Evolutionary conservation across 2,888 invertebrate genomes (phyloP), one percentile per base, ranked within the genome.

Genomic region (Diaperis boleti): DNA sequence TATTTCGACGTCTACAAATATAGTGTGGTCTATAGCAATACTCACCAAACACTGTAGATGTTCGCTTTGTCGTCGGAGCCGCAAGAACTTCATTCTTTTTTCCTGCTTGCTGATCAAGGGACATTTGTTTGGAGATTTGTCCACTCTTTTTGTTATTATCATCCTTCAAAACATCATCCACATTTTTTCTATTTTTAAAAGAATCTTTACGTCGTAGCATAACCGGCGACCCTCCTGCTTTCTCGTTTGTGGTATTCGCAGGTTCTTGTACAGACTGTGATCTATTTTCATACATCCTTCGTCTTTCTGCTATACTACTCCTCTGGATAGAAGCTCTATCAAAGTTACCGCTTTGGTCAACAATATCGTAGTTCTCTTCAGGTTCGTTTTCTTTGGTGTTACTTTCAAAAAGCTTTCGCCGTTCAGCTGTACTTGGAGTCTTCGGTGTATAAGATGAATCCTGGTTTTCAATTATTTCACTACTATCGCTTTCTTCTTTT

Each of bases 21-120:
- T n/a, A n/a, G n/a, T n/a, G n/a, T n/a, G n/a, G n/a, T n/a, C n/a
- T n/a, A n/a, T n/a, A n/a, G n/a, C n/a, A n/a, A n/a, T n/a, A n/a
- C 45, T 82, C 78, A 89, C 92, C 93, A 76, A 94, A 94, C 1
- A 94, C 94, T 7, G 94, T 94, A 0, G 93, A 94, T 0, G 92
- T 94, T 71, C 94, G 84, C 74, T 94, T 94, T 0, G 92, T 91
- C 0, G 90, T 87, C 1, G 90, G 88, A 11, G 83, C 81, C 1
- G 80, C 74, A 18, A 80, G 78, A 1, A 77, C 75, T 59, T 85
- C 84, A 5, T 79, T 80, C 67, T 84, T 83, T 62, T 73, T 74
- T 8, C 70, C 71, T 6, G 81, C 70, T 18, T 80, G 79, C 0
- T 82, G 81, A 76, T 85, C 85, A 75, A 83, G 77, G 33, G 83